These are phyloP conservation scores for Oxyteleia sp. DNA, from an alignment of 2,888 invertebrate species.

Conservation along the genomic window DNA sequence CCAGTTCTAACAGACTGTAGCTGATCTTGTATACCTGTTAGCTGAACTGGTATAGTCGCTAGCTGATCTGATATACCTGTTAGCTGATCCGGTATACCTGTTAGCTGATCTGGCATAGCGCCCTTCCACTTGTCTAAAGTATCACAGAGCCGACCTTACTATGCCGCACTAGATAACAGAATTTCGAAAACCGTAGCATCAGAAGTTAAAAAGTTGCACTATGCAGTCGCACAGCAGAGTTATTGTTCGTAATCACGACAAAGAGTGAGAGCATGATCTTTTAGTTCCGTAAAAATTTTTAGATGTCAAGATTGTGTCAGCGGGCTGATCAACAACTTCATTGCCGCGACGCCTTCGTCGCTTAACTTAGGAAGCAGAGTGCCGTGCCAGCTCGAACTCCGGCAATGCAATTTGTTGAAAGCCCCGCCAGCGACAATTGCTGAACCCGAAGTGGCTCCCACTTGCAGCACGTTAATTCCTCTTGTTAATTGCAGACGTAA, in stretches of 20 bases:
- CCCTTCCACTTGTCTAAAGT: no score
- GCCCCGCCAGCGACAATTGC: slow-evolving; percentile 1
- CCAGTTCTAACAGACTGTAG: no score
- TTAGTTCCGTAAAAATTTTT: slow-evolving; percentile 77
- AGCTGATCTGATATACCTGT: no score
- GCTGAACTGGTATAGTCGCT: no score
- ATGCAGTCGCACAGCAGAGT: slow-evolving; percentile 47
- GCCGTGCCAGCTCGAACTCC: background rate
- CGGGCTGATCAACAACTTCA: slow-evolving; percentile 34
- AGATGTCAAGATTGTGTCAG: slow-evolving; percentile 73
- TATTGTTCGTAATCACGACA: slow-evolving; percentile 72
- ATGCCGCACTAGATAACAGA: no score
- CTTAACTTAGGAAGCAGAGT: background rate
- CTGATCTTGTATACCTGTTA: no score
- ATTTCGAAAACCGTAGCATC: background rate
- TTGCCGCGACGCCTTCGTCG: slow-evolving; percentile 3
- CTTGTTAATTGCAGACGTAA: slow-evolving; percentile 92
- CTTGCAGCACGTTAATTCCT: slow-evolving; percentile 12
- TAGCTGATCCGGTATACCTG: no score
- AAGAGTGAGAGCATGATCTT: slow-evolving; percentile 83
- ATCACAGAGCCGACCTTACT: no score
- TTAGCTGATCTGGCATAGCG: no score
- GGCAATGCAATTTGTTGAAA: slow-evolving; percentile 24
- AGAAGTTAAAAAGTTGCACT: background rate
- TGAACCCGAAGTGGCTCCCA: background rate